These are phyloP conservation scores for Polydrusus pterygomalis DNA, from an alignment of 2,888 invertebrate genomes.

Conservation along the genomic window DNA sequence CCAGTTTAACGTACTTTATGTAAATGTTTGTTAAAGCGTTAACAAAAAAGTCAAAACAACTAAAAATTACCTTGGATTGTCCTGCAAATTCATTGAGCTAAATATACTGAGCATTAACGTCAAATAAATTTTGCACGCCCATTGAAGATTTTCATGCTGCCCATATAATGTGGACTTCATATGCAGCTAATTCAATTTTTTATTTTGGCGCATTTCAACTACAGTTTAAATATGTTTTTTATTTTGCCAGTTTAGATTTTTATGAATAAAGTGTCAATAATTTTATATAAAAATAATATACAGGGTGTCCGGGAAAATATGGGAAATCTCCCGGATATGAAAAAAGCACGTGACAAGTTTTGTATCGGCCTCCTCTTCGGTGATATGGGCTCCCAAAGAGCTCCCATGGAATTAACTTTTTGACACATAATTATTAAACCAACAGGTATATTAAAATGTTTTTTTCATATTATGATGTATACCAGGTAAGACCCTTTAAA, in stretches of 20 bases:
- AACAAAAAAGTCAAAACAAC: constrained; percentile 16
- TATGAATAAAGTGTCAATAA: constrained; percentile 39
- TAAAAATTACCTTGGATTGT: constrained; percentile 20
- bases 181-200: constrained; percentile 48
- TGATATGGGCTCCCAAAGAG: too few relatives aligned
- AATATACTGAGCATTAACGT: constrained; percentile 37
- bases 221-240: constrained; percentile 30
- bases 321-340: too few relatives aligned
- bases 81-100: constrained; percentile 27
- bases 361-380: too few relatives aligned
- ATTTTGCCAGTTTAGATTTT: constrained; percentile 6
- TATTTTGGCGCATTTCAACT: constrained; percentile 39
- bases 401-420: too few relatives aligned
- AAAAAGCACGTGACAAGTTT: too few relatives aligned
- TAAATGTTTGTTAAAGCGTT: neutral
- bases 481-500: too few relatives aligned
- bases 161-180: constrained; percentile 39
- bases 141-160: constrained; percentile 44
- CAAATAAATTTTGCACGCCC: constrained; percentile 35
- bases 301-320: too few relatives aligned
- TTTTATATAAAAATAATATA: constrained; percentile 41
- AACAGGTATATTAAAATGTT: too few relatives aligned
- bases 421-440: too few relatives aligned
- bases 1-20: neutral
- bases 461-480: too few relatives aligned